These are phyloP conservation scores for Stegodyphus mimosarum DNA, from an alignment of 1,140 invertebrate species.

Conservation along the genomic window DNA sequence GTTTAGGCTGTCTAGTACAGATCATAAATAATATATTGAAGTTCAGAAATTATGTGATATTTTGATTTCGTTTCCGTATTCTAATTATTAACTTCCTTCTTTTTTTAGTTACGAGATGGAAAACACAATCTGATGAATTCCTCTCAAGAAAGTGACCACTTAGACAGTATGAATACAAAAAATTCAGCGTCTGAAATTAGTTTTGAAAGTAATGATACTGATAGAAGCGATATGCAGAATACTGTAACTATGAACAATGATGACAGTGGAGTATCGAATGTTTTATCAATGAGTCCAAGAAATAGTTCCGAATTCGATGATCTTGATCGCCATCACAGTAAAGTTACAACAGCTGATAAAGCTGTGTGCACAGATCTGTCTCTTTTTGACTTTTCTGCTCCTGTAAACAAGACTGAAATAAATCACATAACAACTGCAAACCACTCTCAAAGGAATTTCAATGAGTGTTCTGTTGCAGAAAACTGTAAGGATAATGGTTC, in stretches of 20 bases:
- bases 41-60: no score
- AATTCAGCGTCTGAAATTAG: conserved; percentile 42
- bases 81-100: neutral
- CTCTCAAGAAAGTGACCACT: conserved; percentile 43
- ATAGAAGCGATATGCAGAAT: conserved; percentile 25
- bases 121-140: conserved; percentile 44
- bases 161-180: conserved; percentile 36
- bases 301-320: conserved; percentile 52
- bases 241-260: conserved; percentile 31
- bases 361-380: conserved; percentile 28
- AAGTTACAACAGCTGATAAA: conserved; percentile 34
- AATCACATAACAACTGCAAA: neutral
- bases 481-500: neutral
- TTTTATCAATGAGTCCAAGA: conserved; percentile 31
- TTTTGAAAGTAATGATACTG: conserved; percentile 44
- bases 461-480: neutral
- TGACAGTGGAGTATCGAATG: conserved; percentile 39
- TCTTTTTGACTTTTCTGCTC: neutral
- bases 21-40: no score
- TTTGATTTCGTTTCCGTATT: neutral
- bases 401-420: neutral
- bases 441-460: neutral
- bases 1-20: no score
- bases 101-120: conserved; percentile 27
- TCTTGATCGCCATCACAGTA: neutral